Evolutionary conservation across 2,888 invertebrate species (phyloP), one percentile per base, ranked within the genome.

Genomic region (Kuschelorhynchus macadamiae): DNA sequence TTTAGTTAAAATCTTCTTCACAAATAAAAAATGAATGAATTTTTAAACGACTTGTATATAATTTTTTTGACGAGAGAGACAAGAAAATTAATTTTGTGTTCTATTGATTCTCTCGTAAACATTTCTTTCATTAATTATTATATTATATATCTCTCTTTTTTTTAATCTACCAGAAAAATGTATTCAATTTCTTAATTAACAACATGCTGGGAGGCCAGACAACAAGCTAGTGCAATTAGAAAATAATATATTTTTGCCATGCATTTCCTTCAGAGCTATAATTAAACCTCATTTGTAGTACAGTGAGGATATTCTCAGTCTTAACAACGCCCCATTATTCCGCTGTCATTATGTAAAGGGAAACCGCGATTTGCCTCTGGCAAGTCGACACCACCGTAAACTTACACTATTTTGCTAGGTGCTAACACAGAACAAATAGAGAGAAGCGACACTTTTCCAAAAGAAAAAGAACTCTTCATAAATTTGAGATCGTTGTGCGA

Each of bases 341-440:
- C 16, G 30, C 20, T 21, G 21, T 60, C 47, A 25, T 60, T 49
- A 49, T 47, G 39, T 41, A 20, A 46, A 63, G 41, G 62, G 55
- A 63, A 63, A 32, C 62, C 53, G 62, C 62, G 32, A 16, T 55
- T 53, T 47, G 62, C 47, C 39, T 44, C 21, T 33, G 44, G 62
- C 46, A 25, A 47, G 21, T 16, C 25, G 33, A 36, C 46, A 36
- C 25, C 46, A 46, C 53, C 8, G 62, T 55, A 36, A 55, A 46
- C 55, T 55, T 25, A 7, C 7, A 7, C 25, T 25, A 25, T 5
- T 25, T 7, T 25, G 7, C 25, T 25, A 25, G 25, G 25, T 25
- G 25, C 3, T 25, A 7, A 25, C 25, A 25, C 7, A 7, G 7
- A 25, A 7, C 25, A 7, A 25, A 5, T 5, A 25, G 25, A 7